These are phyloP conservation scores for Chanos chanos DNA, from an alignment of 2,797 vertebrate species.

Conservation along the genomic window DNA sequence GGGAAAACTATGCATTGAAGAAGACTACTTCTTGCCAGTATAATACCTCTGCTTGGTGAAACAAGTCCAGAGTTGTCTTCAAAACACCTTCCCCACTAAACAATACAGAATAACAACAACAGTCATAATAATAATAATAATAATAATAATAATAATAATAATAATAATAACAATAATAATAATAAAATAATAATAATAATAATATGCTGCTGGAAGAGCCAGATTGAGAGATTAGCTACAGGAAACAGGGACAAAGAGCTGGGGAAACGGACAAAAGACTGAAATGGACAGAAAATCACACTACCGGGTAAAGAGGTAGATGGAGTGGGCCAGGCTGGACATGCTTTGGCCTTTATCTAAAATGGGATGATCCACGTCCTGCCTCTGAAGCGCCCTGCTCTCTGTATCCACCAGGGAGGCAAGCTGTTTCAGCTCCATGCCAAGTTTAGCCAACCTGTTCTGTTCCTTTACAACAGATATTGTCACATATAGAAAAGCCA, in stretches of 20 bases:
- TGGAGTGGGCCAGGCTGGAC: constrained; percentile 91
- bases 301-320: constrained; percentile 97
- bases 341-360: constrained; percentile 83
- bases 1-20: constrained; percentile 11
- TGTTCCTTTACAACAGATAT: too few relatives aligned
- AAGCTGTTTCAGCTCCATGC: constrained; percentile 88
- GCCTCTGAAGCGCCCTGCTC: constrained; percentile 92
- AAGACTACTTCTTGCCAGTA: neutral
- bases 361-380: constrained; percentile 88
- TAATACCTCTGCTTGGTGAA: constrained; percentile 91
- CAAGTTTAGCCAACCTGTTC: constrained; percentile 86
- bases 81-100: constrained; percentile 92
- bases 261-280: constrained; percentile 21
- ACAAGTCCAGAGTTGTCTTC: constrained; percentile 96
- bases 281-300: constrained; percentile 27
- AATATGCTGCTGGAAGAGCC: too few relatives aligned
- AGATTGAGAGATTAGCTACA: too few relatives aligned
- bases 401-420: constrained; percentile 88
- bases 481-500: too few relatives aligned
- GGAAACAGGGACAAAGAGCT: too few relatives aligned
- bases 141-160: too few relatives aligned
- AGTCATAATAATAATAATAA: too few relatives aligned
- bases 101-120: too few relatives aligned
- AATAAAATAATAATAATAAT: too few relatives aligned
- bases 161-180: too few relatives aligned